phyloP scores from a whole-genome alignment of 2,888 invertebrate genomes.

The Acronicta aceris region DNA sequence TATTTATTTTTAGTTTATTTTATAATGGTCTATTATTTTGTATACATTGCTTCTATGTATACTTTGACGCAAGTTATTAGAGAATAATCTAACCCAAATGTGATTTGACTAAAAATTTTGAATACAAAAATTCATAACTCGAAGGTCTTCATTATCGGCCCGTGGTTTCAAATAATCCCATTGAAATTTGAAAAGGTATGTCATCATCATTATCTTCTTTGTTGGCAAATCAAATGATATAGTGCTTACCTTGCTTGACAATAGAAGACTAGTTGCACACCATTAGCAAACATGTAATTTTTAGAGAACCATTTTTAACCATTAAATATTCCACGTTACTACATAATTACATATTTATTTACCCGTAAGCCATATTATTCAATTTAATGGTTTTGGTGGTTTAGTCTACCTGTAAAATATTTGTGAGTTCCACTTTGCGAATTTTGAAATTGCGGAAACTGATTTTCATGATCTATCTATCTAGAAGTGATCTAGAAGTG shows the following conservation, averaged over 20 bases:
- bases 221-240: background rate
- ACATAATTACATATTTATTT: no score
- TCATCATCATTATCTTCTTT: constrained; percentile 2
- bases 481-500: no score
- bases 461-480: no score
- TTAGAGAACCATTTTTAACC: no score
- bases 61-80: constrained; percentile 8
- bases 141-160: constrained; percentile 10
- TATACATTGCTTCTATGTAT: constrained; percentile 24
- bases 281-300: background rate
- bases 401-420: no score
- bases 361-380: no score
- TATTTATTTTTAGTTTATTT: constrained; percentile 44
- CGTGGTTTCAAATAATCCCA: constrained; percentile 4
- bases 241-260: background rate
- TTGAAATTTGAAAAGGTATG: constrained; percentile 16
- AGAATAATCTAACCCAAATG: constrained; percentile 34
- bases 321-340: no score
- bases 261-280: background rate
- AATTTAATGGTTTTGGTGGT: no score
- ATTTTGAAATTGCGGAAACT: no score
- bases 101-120: constrained; percentile 19
- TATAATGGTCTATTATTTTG: constrained; percentile 47
- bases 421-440: no score
- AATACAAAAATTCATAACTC: constrained; percentile 8